Evolutionary conservation across 2,888 invertebrate species (phyloP), one percentile per base, ranked within the genome.

Genomic region (Willowsia nigromaculata): DNA sequence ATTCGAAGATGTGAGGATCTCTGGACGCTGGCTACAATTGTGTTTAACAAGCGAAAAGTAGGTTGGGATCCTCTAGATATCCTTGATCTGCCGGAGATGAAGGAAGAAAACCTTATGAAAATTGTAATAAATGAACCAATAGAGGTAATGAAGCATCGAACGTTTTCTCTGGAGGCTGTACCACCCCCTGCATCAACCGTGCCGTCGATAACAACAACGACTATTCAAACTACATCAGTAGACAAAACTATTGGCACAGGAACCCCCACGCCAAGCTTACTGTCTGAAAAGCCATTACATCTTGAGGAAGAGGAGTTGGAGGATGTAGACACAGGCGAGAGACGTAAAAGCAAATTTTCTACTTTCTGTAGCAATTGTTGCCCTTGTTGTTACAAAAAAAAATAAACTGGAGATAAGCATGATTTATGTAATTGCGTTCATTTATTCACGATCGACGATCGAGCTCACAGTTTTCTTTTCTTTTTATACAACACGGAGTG

Each of bases 261-360:
- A 11, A 6, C 6, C 7, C 30, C n/a, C 43, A 65, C 9, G 27
- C n/a, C n/a, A 27, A 25, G 25, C n/a, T n/a, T n/a, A n/a, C n/a
- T n/a, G n/a, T n/a, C n/a, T n/a, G 62, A 62, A 33, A 30, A 6
- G 4, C 30, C 53, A 53, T 5, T 47, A 6, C n/a, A 27, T 0
- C 9, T 76, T 3, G 3, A 50, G 9, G 80, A 80, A 3, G 80
- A 80, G 2, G 56, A 30, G 5, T 5, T 86, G 80, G 80, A 80
- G 40, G 86, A 87, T 11, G 86, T 87, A 27, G 86, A 87, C 30
- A 87, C 86, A 0, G 86, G 86, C 9, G 86, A 87, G 33, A 87
- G 56, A 1, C 25, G 68, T 33, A 9, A 27, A 13, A 33, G 62
- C 15, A 9, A 11, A 13, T 33, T 65, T 50, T 13, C 30, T 4